phyloP scores from a whole-genome alignment of 2,888 invertebrate species.

The Lumbricus terrestris region DNA sequence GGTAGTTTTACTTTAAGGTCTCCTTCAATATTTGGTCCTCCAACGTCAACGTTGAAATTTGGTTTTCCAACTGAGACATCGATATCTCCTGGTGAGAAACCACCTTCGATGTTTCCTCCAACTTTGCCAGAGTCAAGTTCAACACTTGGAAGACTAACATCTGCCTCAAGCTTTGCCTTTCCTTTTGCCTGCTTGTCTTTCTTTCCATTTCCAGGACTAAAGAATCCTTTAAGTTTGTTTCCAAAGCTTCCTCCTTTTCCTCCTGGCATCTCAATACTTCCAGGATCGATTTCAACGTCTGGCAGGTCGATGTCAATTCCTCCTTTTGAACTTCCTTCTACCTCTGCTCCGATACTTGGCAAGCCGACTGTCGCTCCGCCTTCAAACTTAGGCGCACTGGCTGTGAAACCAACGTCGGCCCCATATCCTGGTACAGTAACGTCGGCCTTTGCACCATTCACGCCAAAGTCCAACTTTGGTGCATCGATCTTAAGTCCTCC shows the following conservation, averaged over 20 bases:
- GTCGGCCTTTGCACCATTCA: not conserved
- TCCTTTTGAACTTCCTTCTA: not conserved
- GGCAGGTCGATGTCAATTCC: not conserved
- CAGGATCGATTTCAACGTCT: constrained; percentile 7
- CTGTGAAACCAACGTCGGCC: not conserved
- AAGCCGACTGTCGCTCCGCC: not conserved
- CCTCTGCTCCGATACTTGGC: not conserved
- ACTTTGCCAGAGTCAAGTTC: not conserved
- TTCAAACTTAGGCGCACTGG: not conserved
- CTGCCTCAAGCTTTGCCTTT: not conserved
- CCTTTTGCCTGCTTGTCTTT: not conserved
- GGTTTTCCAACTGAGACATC: not conserved
- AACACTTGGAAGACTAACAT: constrained; percentile 14
- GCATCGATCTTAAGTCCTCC: not conserved
- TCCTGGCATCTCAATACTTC: not conserved
- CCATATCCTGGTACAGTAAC: not conserved
- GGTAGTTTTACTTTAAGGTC: not conserved
- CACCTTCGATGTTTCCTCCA: not conserved
- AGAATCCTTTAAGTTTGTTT: not conserved
- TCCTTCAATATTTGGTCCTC: constrained; percentile 5
- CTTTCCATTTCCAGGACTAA: constrained; percentile 9
- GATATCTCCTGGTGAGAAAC: not conserved
- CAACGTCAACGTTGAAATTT: not conserved
- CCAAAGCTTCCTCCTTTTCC: not conserved
- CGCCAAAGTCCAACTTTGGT: constrained; percentile 10